Evolutionary conservation across 2,888 invertebrate genomes (phyloP).

Genomic region (Chalcis sispes): DNA sequence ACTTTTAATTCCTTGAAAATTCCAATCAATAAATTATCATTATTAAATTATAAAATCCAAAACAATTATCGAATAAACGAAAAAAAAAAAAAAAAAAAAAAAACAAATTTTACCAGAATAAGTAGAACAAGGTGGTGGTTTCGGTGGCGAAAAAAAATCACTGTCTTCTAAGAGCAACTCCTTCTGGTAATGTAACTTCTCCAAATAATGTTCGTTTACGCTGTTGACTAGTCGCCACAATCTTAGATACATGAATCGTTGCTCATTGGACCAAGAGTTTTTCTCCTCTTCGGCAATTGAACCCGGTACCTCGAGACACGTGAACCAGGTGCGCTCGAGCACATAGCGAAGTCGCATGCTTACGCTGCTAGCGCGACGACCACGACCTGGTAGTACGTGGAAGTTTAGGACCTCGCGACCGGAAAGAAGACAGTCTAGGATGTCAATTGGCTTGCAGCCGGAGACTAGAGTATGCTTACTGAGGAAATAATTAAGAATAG

Average conservation of each 20-base stretch:
- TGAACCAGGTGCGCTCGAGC: slow-evolving; percentile 72
- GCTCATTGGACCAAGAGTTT: slow-evolving; percentile 71
- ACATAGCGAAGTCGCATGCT: slow-evolving; percentile 71
- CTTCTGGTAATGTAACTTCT: slow-evolving; percentile 67
- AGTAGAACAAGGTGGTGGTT: slow-evolving; percentile 66
- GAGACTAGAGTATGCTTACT: slow-evolving; percentile 63
- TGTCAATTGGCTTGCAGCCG: slow-evolving; percentile 72
- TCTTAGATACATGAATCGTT: slow-evolving; percentile 73
- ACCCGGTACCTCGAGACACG: slow-evolving; percentile 66
- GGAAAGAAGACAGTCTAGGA: slow-evolving; percentile 71
- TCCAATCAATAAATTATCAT: too few relatives aligned
- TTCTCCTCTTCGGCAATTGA: slow-evolving; percentile 62
- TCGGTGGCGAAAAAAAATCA: slow-evolving; percentile 55
- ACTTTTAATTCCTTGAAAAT: too few relatives aligned
- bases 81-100: not conserved
- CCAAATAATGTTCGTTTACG: slow-evolving; percentile 69
- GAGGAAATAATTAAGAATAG: too few relatives aligned
- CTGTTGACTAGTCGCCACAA: slow-evolving; percentile 70
- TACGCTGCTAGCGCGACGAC: slow-evolving; percentile 59
- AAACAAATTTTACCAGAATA: slow-evolving; percentile 65
- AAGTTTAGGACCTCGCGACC: slow-evolving; percentile 69
- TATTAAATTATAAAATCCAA: too few relatives aligned
- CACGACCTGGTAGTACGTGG: slow-evolving; percentile 61
- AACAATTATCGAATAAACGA: too few relatives aligned
- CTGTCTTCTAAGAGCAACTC: slow-evolving; percentile 45